A percentile compares a stretch with the other conserved stretches of the same genome.
Conservation (phyloP, 2,113 vertebrate genomes). For the Lepisosteus osseus region DNA sequence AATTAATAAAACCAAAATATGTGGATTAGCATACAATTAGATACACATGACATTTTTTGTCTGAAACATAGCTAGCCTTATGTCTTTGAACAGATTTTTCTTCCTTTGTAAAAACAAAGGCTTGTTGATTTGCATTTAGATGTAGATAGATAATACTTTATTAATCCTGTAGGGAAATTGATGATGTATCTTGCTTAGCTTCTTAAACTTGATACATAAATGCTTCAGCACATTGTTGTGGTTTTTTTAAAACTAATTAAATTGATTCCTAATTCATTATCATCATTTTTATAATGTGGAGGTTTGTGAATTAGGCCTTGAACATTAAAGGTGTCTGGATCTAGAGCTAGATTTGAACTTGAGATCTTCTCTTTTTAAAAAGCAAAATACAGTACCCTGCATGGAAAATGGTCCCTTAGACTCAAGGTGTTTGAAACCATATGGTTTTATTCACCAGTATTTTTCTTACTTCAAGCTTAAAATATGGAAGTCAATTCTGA, state of each 20-base stretch:
- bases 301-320: slow-evolving; percentile 33
- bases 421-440: slow-evolving; percentile 45
- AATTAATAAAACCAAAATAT: too few relatives aligned
- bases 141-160: too few relatives aligned
- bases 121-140: too few relatives aligned
- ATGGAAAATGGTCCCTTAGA: slow-evolving; percentile 42
- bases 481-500: slow-evolving; percentile 65
- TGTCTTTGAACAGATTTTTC: too few relatives aligned
- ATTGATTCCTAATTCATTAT: background rate
- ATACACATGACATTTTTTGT: too few relatives aligned
- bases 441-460: slow-evolving; percentile 63
- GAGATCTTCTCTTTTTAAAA: slow-evolving; percentile 11
- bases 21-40: too few relatives aligned
- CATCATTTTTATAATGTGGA: slow-evolving; percentile 17
- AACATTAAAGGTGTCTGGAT: slow-evolving; percentile 11
- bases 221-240: background rate
- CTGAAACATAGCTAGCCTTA: too few relatives aligned
- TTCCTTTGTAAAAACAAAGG: too few relatives aligned
- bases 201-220: too few relatives aligned
- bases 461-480: slow-evolving; percentile 52
- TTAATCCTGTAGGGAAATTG: too few relatives aligned
- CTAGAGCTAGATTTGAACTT: slow-evolving; percentile 8
- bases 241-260: background rate
- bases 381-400: slow-evolving; percentile 39
- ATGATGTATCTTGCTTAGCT: too few relatives aligned